These are phyloP conservation scores for Pangasius mekongensis DNA, from an alignment of 2,797 vertebrate genomes.

Conservation along the genomic window DNA sequence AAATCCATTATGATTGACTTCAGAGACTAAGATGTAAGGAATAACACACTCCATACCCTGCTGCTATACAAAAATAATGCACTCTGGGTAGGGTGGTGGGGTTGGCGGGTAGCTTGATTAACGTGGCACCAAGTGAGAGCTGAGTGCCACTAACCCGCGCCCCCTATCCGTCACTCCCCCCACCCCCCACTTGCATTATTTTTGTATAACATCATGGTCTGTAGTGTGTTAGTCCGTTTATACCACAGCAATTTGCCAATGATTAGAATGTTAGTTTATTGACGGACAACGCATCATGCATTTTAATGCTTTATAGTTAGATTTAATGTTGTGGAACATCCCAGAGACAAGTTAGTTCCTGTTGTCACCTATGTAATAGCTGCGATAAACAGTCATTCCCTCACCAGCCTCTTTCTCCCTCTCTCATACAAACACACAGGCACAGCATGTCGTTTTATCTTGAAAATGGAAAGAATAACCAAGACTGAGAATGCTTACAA, in stretches of 20 bases:
- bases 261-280: background rate
- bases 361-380: background rate
- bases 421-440: background rate
- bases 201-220: background rate
- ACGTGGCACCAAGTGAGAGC: background rate
- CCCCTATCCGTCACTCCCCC: too few relatives aligned
- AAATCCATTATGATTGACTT: background rate
- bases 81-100: background rate
- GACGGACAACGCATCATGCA: background rate
- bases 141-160: background rate
- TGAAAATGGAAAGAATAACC: background rate
- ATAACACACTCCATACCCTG: background rate
- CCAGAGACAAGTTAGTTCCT: background rate
- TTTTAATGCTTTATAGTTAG: background rate
- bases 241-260: background rate
- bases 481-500: background rate
- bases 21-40: background rate
- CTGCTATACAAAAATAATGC: background rate
- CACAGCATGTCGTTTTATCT: background rate
- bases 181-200: background rate
- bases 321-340: background rate
- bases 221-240: background rate
- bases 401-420: too few relatives aligned
- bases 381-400: background rate
- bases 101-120: background rate